phyloP scores from a whole-genome alignment of 2,797 vertebrate genomes.

The Craterocephalus amniculus region DNA sequence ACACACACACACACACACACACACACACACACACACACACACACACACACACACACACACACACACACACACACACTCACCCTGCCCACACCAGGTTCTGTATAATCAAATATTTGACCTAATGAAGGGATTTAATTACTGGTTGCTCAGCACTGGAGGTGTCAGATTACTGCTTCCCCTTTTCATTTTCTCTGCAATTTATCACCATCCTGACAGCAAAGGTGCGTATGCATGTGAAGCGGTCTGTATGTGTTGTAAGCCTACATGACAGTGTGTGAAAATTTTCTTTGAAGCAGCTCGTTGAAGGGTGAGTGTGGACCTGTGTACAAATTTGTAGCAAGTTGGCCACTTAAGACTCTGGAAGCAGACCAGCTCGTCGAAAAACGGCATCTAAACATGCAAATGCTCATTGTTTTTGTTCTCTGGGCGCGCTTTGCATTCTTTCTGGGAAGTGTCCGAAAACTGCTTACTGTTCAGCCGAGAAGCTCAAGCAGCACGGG shows the following conservation, averaged over 20 bases:
- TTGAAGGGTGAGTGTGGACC: slow-evolving; percentile 56
- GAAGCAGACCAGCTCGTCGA: slow-evolving; percentile 40
- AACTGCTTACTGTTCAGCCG: slow-evolving; percentile 24
- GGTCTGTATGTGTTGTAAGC: slow-evolving; percentile 22
- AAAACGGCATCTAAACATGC: slow-evolving; percentile 60
- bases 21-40: slow-evolving; percentile 25
- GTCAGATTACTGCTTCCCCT: slow-evolving; percentile 71
- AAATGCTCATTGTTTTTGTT: slow-evolving; percentile 41
- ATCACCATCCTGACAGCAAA: slow-evolving; percentile 74
- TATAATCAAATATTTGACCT: slow-evolving; percentile 82
- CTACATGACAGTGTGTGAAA: slow-evolving; percentile 30
- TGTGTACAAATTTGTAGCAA: slow-evolving; percentile 64
- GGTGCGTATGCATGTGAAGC: slow-evolving; percentile 37
- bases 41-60: too few relatives aligned
- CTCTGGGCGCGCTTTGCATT: slow-evolving; percentile 34
- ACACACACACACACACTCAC: too few relatives aligned
- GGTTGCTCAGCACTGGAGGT: slow-evolving; percentile 71
- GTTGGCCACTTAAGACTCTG: slow-evolving; percentile 59
- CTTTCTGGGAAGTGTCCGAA: slow-evolving; percentile 35
- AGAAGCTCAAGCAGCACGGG: slow-evolving; percentile 5
- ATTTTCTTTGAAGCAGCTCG: slow-evolving; percentile 60
- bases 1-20: slow-evolving; percentile 16
- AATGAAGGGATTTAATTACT: slow-evolving; percentile 84
- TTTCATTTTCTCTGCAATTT: slow-evolving; percentile 80
- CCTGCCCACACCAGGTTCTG: slow-evolving; percentile 48